Conservation (phyloP, 2,797 vertebrate genomes). For the Microhierax caerulescens region DNA sequence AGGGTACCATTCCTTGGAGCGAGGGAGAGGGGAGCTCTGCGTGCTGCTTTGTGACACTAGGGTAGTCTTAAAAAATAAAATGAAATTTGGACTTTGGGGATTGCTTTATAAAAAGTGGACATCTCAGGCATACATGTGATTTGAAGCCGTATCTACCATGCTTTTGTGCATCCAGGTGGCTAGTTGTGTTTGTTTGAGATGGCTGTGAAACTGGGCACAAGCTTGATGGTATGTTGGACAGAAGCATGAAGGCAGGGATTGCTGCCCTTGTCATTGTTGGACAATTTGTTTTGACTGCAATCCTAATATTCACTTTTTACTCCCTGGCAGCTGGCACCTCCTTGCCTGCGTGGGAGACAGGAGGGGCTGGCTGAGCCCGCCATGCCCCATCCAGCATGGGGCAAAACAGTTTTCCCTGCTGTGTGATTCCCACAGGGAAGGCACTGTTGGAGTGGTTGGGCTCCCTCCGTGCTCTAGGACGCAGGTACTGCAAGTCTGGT, state of each 20-base stretch:
- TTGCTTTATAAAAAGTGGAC: background rate
- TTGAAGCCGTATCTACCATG: background rate
- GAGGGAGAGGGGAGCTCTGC: background rate
- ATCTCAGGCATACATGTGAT: accelerated
- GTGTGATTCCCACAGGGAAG: background rate
- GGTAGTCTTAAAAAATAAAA: background rate
- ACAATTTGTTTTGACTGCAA: background rate
- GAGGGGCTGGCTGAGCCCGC: background rate
- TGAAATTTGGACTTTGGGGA: background rate
- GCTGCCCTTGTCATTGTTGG: background rate
- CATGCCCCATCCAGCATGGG: accelerated
- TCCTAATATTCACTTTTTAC: background rate
- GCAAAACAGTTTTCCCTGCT: no score
- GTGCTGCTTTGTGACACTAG: background rate
- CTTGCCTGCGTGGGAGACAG: background rate
- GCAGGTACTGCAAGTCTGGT: background rate
- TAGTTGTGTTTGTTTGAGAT: background rate
- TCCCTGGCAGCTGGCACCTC: accelerated
- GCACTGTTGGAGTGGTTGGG: background rate
- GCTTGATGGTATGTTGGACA: background rate
- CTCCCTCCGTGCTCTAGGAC: accelerated
- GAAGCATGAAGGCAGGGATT: background rate
- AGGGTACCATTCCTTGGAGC: accelerated
- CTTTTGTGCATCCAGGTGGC: background rate
- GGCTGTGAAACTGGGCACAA: background rate